Percentiles rank a stretch among this genome's conserved stretches.
These are phyloP conservation scores for Asobara japonica DNA, from an alignment of 1,140 invertebrate genomes.

Conservation along the genomic window DNA sequence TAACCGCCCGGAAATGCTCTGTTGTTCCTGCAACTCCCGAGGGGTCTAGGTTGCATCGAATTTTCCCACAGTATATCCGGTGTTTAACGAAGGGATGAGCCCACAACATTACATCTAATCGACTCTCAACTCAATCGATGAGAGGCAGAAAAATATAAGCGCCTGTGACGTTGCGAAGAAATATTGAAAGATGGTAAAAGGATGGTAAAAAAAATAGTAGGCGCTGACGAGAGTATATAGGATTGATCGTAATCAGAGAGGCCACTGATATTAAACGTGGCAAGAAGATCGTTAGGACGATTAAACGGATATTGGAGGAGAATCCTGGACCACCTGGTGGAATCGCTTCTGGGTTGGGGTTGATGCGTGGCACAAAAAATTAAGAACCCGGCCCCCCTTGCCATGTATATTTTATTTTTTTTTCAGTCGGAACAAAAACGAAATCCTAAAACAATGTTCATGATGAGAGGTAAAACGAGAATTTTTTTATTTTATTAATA, in stretches of 20 bases:
- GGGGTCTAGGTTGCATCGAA: not conserved
- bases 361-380: conserved; percentile 30
- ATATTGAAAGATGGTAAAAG: not conserved
- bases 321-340: conserved; percentile 35
- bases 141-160: not conserved
- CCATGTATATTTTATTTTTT: not conserved
- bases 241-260: conserved; percentile 31
- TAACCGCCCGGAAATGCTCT: not conserved
- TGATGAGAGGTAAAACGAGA: not conserved
- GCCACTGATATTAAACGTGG: conserved; percentile 33
- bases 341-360: conserved; percentile 26
- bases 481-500: conserved; percentile 1
- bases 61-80: conserved; percentile 10
- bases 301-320: conserved; percentile 30
- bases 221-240: conserved; percentile 5
- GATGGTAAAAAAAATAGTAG: not conserved
- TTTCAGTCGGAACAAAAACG: not conserved
- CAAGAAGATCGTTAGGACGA: conserved; percentile 33
- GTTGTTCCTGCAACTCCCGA: not conserved
- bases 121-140: not conserved
- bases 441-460: conserved; percentile 8
- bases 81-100: conserved; percentile 5
- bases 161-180: conserved; percentile 3
- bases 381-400: conserved; percentile 14
- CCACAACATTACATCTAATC: not conserved